Evolutionary conservation across 2,888 invertebrate genomes (phyloP).

Genomic region (Liodrosophila aerea): DNA sequence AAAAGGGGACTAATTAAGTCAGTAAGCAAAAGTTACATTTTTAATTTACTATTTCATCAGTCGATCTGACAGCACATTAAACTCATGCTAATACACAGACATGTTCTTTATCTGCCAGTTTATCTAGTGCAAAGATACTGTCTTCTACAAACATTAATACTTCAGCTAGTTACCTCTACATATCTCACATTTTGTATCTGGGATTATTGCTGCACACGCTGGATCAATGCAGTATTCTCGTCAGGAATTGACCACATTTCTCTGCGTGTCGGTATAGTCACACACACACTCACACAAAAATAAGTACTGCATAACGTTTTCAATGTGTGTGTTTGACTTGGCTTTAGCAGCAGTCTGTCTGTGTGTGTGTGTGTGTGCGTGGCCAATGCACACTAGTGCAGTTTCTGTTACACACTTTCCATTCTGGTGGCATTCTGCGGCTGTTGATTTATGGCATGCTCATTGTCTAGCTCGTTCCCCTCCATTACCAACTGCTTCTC

Average conservation of each 20-base stretch:
- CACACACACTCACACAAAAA: constrained; percentile 2
- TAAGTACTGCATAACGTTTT: neutral
- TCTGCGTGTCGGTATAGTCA: constrained; percentile 5
- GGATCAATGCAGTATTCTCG: constrained; percentile 3
- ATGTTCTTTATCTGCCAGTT: too few species aligned
- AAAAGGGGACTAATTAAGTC: too few species aligned
- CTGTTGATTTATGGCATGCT: constrained; percentile 52
- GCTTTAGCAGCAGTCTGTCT: too few species aligned
- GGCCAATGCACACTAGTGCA: constrained; percentile 10
- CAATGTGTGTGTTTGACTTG: too few species aligned
- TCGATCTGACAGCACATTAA: too few species aligned
- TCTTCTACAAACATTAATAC: constrained; percentile 8
- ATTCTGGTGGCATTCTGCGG: constrained; percentile 28
- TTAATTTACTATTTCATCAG: too few species aligned
- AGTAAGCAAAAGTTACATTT: too few species aligned
- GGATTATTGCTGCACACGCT: constrained; percentile 1
- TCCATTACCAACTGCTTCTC: neutral
- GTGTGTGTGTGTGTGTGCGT: neutral
- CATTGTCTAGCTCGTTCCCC: constrained; percentile 22
- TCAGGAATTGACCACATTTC: constrained; percentile 1
- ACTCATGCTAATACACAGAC: too few species aligned
- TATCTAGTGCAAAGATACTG: neutral
- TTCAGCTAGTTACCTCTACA: neutral
- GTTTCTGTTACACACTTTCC: constrained; percentile 22
- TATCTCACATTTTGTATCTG: constrained; percentile 10